Conservation (phyloP, 1,140 invertebrate species). For the Bathynomus jamesi region DNA sequence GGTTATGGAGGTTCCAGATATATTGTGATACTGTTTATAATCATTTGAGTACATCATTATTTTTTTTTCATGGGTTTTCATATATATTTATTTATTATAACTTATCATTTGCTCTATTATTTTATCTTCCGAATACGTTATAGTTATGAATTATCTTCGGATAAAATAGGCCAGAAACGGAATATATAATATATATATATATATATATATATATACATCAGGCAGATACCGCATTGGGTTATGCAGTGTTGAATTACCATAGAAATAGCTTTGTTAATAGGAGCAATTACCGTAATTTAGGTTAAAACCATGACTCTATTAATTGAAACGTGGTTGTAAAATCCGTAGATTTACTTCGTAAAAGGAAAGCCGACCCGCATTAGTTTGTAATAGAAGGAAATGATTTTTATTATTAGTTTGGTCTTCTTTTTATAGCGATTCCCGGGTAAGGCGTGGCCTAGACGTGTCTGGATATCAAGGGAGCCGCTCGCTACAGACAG, state of each 20-base stretch:
- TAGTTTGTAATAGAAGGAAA: background rate
- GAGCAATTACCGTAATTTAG: background rate
- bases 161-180: background rate
- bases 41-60: too few relatives aligned
- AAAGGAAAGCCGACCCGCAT: background rate
- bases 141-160: background rate
- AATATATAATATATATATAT: too few relatives aligned
- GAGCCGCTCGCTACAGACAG: background rate
- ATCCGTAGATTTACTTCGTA: background rate
- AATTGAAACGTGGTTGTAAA: background rate
- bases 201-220: too few relatives aligned
- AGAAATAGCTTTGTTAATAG: background rate
- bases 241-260: too few relatives aligned
- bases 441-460: background rate
- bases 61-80: too few relatives aligned
- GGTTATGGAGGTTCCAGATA: background rate
- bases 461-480: background rate
- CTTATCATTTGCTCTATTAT: background rate
- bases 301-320: background rate
- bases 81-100: background rate
- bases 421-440: background rate
- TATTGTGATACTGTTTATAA: too few relatives aligned
- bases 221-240: too few relatives aligned
- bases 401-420: background rate
- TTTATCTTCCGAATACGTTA: background rate